phyloP scores from a whole-genome alignment of 2,113 vertebrate species.

The Gavia stellata region DNA sequence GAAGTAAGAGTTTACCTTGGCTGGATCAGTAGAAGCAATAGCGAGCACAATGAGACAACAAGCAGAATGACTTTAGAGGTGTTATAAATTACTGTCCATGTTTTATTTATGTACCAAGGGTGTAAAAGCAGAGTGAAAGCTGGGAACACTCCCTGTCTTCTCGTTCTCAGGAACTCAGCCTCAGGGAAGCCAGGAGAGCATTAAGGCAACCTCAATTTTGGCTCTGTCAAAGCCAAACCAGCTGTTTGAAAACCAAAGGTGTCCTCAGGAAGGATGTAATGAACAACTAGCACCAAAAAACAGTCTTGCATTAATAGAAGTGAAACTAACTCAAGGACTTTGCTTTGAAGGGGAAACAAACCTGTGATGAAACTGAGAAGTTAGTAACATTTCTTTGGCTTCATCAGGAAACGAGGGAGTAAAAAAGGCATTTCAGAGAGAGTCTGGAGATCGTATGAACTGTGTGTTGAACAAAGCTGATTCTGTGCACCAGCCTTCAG shows the following conservation, averaged over 20 bases:
- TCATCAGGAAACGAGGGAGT: not conserved
- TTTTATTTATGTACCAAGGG: not conserved
- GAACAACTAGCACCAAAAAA: not conserved
- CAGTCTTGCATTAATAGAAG: not conserved
- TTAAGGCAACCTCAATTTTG: not conserved
- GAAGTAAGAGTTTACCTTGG: not conserved
- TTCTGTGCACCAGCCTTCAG: not conserved
- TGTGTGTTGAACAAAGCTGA: not conserved
- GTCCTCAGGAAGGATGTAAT: not conserved
- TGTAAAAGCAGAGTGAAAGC: not conserved
- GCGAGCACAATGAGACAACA: not conserved
- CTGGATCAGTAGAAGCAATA: not conserved
- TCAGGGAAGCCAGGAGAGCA: not conserved
- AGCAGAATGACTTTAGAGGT: not conserved
- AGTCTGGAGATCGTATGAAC: not conserved
- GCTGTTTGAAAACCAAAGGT: not conserved
- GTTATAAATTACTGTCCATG: not conserved
- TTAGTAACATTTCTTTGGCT: accelerated
- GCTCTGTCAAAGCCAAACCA: not conserved
- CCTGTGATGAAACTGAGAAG: not conserved
- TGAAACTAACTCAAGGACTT: not conserved
- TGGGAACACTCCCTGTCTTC: not conserved
- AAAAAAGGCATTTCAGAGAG: not conserved
- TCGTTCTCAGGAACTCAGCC: not conserved
- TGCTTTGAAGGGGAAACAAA: not conserved